These are phyloP conservation scores for Tachypleus tridentatus DNA, from an alignment of 1,140 invertebrate species.

Conservation along the genomic window DNA sequence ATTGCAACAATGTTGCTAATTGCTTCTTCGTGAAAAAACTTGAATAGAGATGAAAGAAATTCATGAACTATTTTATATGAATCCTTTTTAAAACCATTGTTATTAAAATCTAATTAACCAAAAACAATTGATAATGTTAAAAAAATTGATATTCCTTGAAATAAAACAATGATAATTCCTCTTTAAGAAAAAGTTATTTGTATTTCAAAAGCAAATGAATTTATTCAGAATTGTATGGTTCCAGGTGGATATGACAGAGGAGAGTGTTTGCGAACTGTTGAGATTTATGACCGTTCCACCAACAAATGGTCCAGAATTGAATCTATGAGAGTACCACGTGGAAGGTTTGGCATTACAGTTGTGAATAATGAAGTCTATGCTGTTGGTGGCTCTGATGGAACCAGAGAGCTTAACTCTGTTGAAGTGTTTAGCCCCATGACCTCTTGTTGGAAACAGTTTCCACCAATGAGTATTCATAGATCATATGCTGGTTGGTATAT, in stretches of 20 bases:
- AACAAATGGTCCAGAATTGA: slow-evolving; percentile 55
- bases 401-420: slow-evolving; percentile 51
- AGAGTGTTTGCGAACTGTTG: slow-evolving; percentile 61
- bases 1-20: no score
- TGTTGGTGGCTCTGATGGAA: slow-evolving; percentile 68
- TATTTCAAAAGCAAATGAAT: no score
- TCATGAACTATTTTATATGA: no score
- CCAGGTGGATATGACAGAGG: slow-evolving; percentile 71
- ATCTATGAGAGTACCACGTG: slow-evolving; percentile 55
- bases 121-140: no score
- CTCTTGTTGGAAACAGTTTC: slow-evolving; percentile 49
- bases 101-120: no score
- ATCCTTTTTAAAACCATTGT: no score
- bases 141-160: no score
- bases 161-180: no score
- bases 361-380: slow-evolving; percentile 55
- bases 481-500: slow-evolving; percentile 45
- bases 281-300: slow-evolving; percentile 52
- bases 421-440: slow-evolving; percentile 47
- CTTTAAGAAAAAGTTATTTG: no score
- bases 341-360: slow-evolving; percentile 58
- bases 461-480: slow-evolving; percentile 48
- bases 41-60: no score
- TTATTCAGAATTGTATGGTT: no score
- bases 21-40: no score